A percentile compares a stretch with the other conserved stretches of the same genome.
These are phyloP conservation scores for Xestia c-nigrum DNA, from an alignment of 2,888 invertebrate genomes.

Conservation along the genomic window DNA sequence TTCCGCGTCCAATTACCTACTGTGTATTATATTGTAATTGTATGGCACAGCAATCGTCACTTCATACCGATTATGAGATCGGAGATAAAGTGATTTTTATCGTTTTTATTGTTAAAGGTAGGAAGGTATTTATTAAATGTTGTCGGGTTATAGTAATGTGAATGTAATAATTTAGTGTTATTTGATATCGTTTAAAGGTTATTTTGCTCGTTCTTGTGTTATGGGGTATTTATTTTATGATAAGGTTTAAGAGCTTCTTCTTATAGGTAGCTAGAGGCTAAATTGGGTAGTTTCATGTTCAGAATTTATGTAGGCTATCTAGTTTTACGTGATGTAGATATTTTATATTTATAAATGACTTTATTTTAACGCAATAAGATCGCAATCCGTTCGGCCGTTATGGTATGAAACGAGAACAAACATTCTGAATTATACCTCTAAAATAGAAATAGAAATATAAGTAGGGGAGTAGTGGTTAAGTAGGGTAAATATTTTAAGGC, in stretches of 20 bases:
- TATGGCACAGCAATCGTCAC: conserved; percentile 62
- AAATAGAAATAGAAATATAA: no score
- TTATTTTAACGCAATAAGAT: no score
- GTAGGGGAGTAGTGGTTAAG: not conserved
- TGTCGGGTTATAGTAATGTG: conserved; percentile 57
- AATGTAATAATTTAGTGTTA: conserved; percentile 46
- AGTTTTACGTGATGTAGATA: not conserved
- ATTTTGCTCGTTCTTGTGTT: conserved; percentile 19
- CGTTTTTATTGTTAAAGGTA: conserved; percentile 49
- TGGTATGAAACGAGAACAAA: not conserved
- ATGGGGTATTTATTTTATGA: conserved; percentile 36
- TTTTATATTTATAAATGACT: no score
- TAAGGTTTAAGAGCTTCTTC: not conserved
- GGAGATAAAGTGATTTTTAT: conserved; percentile 63
- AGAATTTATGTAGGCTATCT: not conserved
- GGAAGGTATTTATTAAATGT: conserved; percentile 46
- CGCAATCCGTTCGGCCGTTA: not conserved
- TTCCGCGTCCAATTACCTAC: conserved; percentile 52
- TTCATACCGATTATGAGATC: conserved; percentile 60
- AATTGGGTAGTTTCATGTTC: not conserved
- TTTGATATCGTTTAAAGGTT: conserved; percentile 22
- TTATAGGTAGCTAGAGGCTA: conserved; percentile 1
- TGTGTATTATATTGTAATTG: conserved; percentile 45
- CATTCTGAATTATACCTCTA: not conserved
- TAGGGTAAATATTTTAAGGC: not conserved